Percentiles rank a stretch among this genome's conserved stretches.
phyloP scores from a whole-genome alignment of 1,140 invertebrate genomes.

The Saxidomus purpurata region DNA sequence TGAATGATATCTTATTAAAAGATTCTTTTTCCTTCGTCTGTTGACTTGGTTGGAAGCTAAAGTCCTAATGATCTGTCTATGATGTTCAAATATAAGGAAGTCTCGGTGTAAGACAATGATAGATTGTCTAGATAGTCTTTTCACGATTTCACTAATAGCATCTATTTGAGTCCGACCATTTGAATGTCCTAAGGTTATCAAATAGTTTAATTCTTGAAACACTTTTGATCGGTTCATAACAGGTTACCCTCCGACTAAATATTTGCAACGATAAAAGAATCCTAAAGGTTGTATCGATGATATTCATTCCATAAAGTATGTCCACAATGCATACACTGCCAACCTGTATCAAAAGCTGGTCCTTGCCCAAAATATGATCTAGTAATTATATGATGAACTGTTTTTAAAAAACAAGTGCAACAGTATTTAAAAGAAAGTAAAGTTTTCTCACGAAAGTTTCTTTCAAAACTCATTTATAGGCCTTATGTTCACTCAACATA shows the following conservation, averaged over 20 bases:
- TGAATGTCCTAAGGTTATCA: background rate
- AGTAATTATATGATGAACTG: background rate
- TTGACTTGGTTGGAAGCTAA: background rate
- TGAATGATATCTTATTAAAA: background rate
- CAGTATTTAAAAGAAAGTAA: background rate
- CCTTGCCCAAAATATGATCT: background rate
- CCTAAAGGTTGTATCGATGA: background rate
- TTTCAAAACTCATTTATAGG: background rate
- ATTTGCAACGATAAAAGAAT: no score
- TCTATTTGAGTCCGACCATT: no score
- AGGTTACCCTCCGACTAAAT: background rate
- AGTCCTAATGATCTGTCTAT: background rate
- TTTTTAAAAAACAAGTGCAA: no score
- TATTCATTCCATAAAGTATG: background rate
- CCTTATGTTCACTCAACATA: no score
- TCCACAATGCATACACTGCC: background rate
- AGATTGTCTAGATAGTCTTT: no score
- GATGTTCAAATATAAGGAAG: no score
- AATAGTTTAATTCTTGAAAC: background rate
- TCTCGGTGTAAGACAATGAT: background rate
- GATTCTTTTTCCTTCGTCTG: no score
- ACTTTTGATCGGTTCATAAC: background rate
- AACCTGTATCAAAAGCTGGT: background rate
- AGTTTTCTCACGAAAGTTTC: background rate
- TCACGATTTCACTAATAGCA: no score